Conservation (phyloP, 2,113 vertebrate species). For the Alosa alosa region DNA sequence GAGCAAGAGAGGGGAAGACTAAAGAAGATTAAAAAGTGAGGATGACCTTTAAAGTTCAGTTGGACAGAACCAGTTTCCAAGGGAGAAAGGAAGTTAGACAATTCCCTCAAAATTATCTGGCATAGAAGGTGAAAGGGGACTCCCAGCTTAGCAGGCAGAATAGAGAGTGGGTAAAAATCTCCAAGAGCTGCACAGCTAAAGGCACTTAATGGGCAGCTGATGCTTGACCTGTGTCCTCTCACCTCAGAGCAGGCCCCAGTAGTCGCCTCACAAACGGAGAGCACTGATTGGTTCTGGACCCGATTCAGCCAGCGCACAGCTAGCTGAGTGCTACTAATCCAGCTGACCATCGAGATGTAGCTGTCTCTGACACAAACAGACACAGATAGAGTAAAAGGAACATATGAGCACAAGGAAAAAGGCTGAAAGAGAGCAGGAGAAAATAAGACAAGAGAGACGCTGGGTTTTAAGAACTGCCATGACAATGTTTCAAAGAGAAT, state of each 20-base stretch:
- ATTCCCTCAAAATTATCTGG: constrained; percentile 21
- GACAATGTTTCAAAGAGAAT: constrained; percentile 12
- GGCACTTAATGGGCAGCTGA: constrained; percentile 42
- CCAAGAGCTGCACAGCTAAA: constrained; percentile 7
- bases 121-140: constrained; percentile 8
- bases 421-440: not conserved
- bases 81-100: not conserved
- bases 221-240: constrained; percentile 51
- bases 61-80: constrained; percentile 17
- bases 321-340: constrained; percentile 76
- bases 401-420: constrained; percentile 20
- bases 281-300: constrained; percentile 75
- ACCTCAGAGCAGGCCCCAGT: constrained; percentile 79
- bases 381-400: constrained; percentile 23
- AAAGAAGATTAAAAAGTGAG: not conserved
- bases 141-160: not conserved
- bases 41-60: constrained; percentile 34
- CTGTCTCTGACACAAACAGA: constrained; percentile 59
- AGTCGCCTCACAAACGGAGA: constrained; percentile 78
- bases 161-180: constrained; percentile 4
- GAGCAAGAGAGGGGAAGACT: not conserved
- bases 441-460: not conserved
- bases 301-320: constrained; percentile 78
- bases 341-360: constrained; percentile 79
- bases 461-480: constrained; percentile 1